Evolutionary conservation across 1,140 invertebrate genomes (phyloP).

Genomic region (Luehdorfia chinensis): DNA sequence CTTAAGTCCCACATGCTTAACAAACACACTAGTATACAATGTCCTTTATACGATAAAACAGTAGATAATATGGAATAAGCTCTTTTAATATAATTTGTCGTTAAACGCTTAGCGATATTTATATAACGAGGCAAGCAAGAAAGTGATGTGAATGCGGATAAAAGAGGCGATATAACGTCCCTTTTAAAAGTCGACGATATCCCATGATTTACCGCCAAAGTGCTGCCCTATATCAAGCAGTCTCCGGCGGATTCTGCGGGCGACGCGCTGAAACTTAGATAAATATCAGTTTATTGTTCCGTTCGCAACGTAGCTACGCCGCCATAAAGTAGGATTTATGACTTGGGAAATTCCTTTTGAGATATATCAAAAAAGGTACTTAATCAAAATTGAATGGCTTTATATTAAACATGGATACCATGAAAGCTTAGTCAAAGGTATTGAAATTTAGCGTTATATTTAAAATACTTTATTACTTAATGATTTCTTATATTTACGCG

Average conservation of each 20-base stretch:
- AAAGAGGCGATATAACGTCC: background rate
- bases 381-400: too few species aligned
- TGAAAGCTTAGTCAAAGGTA: too few species aligned
- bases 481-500: too few species aligned
- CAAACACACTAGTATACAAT: too few species aligned
- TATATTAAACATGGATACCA: too few species aligned
- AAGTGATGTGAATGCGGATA: background rate
- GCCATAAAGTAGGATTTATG: background rate
- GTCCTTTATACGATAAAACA: background rate
- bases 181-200: background rate
- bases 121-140: background rate
- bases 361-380: too few species aligned
- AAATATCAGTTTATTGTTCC: constrained; percentile 11
- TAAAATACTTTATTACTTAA: too few species aligned
- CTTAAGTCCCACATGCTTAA: too few species aligned
- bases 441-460: too few species aligned
- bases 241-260: too few species aligned
- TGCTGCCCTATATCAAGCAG: background rate
- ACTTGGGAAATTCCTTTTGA: background rate
- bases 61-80: background rate
- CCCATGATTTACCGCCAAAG: constrained; percentile 2
- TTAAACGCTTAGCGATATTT: background rate
- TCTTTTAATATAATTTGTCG: background rate
- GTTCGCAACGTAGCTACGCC: background rate
- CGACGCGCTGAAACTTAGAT: constrained; percentile 4